A percentile compares a stretch with the other conserved stretches of the same genome.
Evolutionary conservation across 2,113 vertebrate species (phyloP).

Genomic region (Hylia prasina): DNA sequence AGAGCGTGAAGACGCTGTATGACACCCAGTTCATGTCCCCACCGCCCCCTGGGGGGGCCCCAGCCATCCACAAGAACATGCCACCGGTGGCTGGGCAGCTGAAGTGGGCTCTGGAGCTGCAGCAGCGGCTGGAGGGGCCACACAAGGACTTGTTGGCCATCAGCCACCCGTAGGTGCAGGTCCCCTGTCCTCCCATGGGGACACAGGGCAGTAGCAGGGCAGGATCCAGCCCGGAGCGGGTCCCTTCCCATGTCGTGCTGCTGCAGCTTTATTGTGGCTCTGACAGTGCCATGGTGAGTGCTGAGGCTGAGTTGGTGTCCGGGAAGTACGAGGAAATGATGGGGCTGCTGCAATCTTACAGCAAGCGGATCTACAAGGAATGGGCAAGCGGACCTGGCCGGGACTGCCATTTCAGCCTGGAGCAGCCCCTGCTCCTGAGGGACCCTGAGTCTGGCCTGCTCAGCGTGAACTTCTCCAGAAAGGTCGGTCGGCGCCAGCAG

Average conservation of each 20-base stretch:
- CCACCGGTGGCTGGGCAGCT: constrained; percentile 66
- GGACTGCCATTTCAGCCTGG: constrained; percentile 73
- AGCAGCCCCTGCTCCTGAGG: constrained; percentile 72
- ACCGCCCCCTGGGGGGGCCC: rapidly evolving
- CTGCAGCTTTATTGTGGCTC: rapidly evolving
- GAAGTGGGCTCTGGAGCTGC: constrained; percentile 76
- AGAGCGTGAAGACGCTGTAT: constrained; percentile 63
- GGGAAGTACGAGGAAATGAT: constrained; percentile 69
- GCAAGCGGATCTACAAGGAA: background rate
- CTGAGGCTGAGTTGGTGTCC: constrained; percentile 50
- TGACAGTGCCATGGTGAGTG: constrained; percentile 54
- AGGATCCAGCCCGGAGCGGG: rapidly evolving
- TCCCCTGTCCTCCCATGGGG: background rate
- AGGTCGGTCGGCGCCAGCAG: constrained; percentile 44
- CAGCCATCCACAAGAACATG: constrained; percentile 70
- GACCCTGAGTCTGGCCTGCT: background rate
- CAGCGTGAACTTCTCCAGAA: constrained; percentile 72
- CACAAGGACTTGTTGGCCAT: constrained; percentile 57
- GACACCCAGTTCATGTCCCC: constrained; percentile 29
- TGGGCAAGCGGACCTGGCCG: constrained; percentile 59
- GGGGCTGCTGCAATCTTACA: constrained; percentile 45
- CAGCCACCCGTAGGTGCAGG: constrained; percentile 65
- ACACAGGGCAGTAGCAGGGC: rapidly evolving
- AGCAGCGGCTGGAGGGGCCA: constrained; percentile 66
- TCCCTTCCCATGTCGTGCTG: background rate